Conservation (phyloP, 1,140 invertebrate species). For the Heliconius himera region DNA sequence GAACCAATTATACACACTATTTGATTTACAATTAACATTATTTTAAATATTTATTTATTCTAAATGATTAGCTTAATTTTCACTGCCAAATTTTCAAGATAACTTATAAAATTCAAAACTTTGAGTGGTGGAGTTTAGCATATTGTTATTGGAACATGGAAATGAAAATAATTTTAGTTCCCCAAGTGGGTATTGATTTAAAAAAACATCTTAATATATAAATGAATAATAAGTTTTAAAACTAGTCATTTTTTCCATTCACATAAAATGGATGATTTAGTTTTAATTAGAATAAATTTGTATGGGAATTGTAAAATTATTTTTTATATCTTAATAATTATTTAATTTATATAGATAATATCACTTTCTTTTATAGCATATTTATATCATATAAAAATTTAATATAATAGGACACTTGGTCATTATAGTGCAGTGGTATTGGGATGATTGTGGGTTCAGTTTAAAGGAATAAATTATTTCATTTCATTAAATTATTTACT, state of each 20-base stretch:
- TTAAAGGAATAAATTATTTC: too few relatives aligned
- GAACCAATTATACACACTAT: conserved; percentile 27
- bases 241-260: background rate
- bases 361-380: background rate
- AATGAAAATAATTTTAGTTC: too few relatives aligned
- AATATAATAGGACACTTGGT: background rate
- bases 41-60: conserved; percentile 3
- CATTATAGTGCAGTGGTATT: background rate
- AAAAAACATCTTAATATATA: background rate
- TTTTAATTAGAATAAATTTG: background rate
- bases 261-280: background rate
- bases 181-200: too few relatives aligned
- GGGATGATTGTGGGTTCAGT: too few relatives aligned
- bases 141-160: too few relatives aligned
- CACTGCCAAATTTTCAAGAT: too few relatives aligned
- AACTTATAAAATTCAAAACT: too few relatives aligned
- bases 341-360: background rate
- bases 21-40: conserved; percentile 30
- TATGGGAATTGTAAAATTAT: background rate
- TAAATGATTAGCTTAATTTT: background rate
- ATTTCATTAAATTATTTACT: too few relatives aligned
- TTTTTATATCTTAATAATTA: background rate
- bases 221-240: background rate
- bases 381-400: too few relatives aligned
- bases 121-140: too few relatives aligned